Base-by-base conservation (phyloP, 2,888 invertebrate species). In the Spialia ferax region DNA sequence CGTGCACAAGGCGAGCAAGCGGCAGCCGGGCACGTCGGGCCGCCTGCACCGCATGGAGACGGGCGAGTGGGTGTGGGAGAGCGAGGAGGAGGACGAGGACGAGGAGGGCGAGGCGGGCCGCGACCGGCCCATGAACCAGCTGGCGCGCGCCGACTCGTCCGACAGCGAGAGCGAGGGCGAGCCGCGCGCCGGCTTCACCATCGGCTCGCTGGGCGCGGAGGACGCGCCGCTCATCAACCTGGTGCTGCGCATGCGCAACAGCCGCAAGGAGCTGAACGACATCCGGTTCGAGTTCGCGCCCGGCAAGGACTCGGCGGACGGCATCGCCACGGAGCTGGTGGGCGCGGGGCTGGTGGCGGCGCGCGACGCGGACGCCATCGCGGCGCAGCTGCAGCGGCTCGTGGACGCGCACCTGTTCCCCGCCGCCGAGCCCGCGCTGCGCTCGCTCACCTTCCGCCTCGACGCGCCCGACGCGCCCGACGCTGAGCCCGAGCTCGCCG, bases 21-120 rank as follows among this genome's bases (percentile, higher is more conserved):
- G 98, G 72, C 97, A 97, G 88, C 98, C 98, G 0, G 98, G 98
- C 29, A 96, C 98, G 0, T 97, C 97, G 22, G 97, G 97, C 15
- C 95, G 97, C 0, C 93, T 98, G 73, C 98, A 98, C 88, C 96
- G 99, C 80, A 99, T 98, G 75, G 97, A 98, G 78, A 98, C 98
- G 23, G 99, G 99, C 42, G 98, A 98, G 86, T 99, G 99, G 99
- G 98, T 99, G 70, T 99, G 99, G 99, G 99, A 98, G 69, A 98
- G 98, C 78, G 98, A 98, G 81, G 99, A 99, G 81, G 97, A 98
- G 77, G 97, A 96, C 77, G 96, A 95, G 67, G 89, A 84, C 70
- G 91, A 88, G 70, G 94, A 93, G 63, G 93, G 93, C 29, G 93
- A 91, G 8, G 94, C 94, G 72, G 87, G 87, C 1, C 94, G 95